Evolutionary conservation across 2,113 vertebrate genomes (phyloP), one percentile per base, ranked within the genome.

Genomic region (Triplophysa rosa): DNA sequence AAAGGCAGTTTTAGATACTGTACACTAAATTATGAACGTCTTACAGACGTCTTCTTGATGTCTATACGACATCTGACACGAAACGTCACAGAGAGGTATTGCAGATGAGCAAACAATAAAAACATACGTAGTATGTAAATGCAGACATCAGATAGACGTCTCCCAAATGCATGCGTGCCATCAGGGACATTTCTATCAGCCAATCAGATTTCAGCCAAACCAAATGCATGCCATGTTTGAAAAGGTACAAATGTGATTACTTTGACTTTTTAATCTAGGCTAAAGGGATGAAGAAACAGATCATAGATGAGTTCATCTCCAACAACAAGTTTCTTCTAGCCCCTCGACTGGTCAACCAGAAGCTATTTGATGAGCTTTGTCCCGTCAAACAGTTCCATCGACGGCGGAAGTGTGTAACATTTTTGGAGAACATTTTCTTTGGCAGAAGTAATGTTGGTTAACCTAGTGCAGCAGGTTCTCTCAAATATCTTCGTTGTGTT

Each of bases 271-370:
- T 2, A 17, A 29, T 13, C 23, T 11, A 99, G 98, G 93, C 94
- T 49, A 95, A 95, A 87, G 93, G 93, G 11, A 94, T 98, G 94
- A 98, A 96, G 87, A 98, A 96, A 80, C 95, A 95, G 80, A 95
- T 95, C 47, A 95, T 99, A 0, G 96, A 98, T 0, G 95, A 98
- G 88, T 98, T 99, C 87, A 91, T 99, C 80, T 90, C 94, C 64
- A 96, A 96, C 84, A 98, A 99, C 87, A 98, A 95, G 83, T 98
- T 97, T 80, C 94, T 99, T 0, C 84, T 97, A 11, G 96, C 91
- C 0, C 88, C 98, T 23, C 92, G 98, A 7, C 93, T 99, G 74
- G 95, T 96, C 86, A 97, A 88, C 87, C 98, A 98, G 91, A 95
- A 92, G 90, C 84, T 98, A 62, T 98, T 99, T 68, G 95, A 97